phyloP scores from a whole-genome alignment of 2,888 invertebrate genomes.

The Diaphora mendica region DNA sequence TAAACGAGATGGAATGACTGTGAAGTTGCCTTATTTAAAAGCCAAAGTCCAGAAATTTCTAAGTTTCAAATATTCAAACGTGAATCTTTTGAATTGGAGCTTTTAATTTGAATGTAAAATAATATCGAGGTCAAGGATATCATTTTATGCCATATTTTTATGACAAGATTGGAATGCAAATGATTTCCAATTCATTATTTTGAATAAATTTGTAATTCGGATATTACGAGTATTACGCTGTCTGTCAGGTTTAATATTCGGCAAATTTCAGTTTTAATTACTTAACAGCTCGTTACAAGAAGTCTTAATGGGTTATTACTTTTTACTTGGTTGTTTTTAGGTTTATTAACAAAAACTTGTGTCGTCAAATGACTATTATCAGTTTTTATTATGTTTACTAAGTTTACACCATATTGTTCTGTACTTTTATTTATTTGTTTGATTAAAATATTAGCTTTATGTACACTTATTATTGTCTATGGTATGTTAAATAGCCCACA shows the following conservation, averaged over 20 bases:
- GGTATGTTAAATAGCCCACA: neutral
- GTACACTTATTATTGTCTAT: too few relatives aligned
- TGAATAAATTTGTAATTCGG: neutral
- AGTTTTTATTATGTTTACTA: neutral
- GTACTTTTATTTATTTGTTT: neutral
- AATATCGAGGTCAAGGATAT: neutral
- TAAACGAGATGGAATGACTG: conserved; percentile 33
- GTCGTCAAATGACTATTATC: neutral
- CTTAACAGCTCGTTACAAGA: neutral
- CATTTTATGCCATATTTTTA: neutral
- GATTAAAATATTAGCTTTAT: neutral
- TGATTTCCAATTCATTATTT: neutral
- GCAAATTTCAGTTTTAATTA: neutral
- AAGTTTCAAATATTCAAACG: neutral
- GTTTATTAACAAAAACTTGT: neutral
- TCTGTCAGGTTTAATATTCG: neutral
- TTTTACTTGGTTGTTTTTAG: neutral
- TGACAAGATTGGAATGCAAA: neutral
- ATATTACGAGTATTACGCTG: neutral
- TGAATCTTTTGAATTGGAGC: conserved; percentile 30
- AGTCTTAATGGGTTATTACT: neutral
- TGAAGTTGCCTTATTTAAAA: conserved; percentile 26
- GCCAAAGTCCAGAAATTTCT: conserved; percentile 24
- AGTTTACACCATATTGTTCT: neutral
- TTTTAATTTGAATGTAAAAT: neutral